Conservation (phyloP, 2,113 vertebrate species). For the Garra rufa region DNA sequence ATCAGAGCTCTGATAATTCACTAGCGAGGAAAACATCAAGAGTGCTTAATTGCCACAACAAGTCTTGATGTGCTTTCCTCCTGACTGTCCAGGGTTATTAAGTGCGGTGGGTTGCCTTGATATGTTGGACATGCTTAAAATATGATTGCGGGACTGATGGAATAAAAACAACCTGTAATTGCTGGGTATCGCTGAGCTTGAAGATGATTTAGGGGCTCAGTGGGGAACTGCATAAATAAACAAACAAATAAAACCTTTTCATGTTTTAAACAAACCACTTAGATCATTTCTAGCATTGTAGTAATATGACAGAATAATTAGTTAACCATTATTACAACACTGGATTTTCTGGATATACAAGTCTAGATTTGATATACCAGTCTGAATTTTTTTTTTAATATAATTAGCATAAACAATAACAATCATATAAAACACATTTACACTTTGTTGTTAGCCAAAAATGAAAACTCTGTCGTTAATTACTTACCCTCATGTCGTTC, state of each 20-base stretch:
- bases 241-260: conserved; percentile 50
- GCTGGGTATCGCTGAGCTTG: conserved; percentile 65
- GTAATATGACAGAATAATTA: conserved; percentile 66
- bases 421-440: not conserved
- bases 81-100: conserved; percentile 73
- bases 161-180: conserved; percentile 75
- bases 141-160: conserved; percentile 60
- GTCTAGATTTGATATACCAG: not conserved
- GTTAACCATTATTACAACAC: conserved; percentile 45
- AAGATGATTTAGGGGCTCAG: conserved; percentile 60
- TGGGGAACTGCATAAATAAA: conserved; percentile 65
- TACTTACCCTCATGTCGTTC: too few relatives aligned
- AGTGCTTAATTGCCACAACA: conserved; percentile 74
- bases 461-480: too few relatives aligned
- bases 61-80: conserved; percentile 66
- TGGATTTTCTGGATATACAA: too few relatives aligned
- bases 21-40: conserved; percentile 72
- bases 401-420: not conserved
- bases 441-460: too few relatives aligned
- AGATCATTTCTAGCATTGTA: conserved; percentile 65
- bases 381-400: not conserved
- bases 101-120: conserved; percentile 67
- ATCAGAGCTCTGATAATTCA: conserved; percentile 75
- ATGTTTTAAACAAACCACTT: conserved; percentile 64
- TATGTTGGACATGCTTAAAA: conserved; percentile 62